Evolutionary conservation across 2,888 invertebrate genomes (phyloP).

Genomic region (Spisula subtruncata): DNA sequence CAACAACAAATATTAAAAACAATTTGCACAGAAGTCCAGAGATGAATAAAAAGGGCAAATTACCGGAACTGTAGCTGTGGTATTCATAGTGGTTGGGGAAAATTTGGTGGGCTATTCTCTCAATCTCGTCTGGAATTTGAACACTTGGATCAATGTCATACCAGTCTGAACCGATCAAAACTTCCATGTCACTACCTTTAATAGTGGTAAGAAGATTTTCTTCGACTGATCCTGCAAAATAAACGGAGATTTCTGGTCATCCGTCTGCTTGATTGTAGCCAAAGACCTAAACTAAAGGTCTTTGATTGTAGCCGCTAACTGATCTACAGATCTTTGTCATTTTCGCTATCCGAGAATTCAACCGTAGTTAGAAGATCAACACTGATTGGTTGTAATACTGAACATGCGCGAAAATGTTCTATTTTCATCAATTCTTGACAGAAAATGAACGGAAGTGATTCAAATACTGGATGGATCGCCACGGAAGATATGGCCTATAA

Average conservation of each 20-base stretch:
- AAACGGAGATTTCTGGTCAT: constrained; percentile 1
- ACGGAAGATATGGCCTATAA: no score
- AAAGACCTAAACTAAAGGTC: no score
- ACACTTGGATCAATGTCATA: constrained; percentile 63
- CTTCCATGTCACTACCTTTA: constrained; percentile 64
- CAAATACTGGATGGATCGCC: no score
- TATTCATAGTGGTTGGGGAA: constrained; percentile 25
- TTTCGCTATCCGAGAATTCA: not conserved
- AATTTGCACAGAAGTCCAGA: constrained; percentile 51
- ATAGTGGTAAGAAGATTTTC: constrained; percentile 45
- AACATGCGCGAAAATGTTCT: not conserved
- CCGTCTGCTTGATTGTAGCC: not conserved
- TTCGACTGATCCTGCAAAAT: constrained; percentile 24
- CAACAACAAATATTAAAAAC: not conserved
- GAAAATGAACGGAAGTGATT: not conserved
- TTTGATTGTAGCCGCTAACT: not conserved
- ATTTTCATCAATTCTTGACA: not conserved
- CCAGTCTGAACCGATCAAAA: constrained; percentile 65
- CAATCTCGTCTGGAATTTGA: constrained; percentile 54
- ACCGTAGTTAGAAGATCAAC: not conserved
- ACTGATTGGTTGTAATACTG: not conserved
- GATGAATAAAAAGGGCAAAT: constrained; percentile 21
- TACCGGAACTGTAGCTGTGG: constrained; percentile 63
- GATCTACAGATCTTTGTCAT: no score
- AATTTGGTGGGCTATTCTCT: constrained; percentile 48